phyloP scores from a whole-genome alignment of 2,113 vertebrate species.

The Limnothrissa miodon region DNA sequence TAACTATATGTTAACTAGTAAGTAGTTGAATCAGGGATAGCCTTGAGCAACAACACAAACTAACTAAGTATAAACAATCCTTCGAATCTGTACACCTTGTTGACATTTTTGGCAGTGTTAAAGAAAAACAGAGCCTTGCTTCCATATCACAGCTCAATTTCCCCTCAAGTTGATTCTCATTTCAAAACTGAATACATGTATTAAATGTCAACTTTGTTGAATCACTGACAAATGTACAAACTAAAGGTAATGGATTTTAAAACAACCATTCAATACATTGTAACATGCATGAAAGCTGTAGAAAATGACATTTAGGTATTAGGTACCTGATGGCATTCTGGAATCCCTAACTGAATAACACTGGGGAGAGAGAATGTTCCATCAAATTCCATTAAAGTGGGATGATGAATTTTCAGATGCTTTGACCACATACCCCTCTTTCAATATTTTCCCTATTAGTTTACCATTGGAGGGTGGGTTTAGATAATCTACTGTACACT shows the following conservation, averaged over 20 bases:
- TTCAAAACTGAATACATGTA: neutral
- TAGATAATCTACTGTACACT: no score
- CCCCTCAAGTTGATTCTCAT: neutral
- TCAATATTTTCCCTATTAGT: neutral
- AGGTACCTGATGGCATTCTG: neutral
- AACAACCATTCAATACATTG: neutral
- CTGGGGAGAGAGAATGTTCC: neutral
- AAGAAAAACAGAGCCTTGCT: neutral
- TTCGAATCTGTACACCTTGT: neutral
- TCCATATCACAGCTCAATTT: neutral
- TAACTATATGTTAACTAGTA: neutral
- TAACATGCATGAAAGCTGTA: neutral
- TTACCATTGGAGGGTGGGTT: slow-evolving; percentile 21
- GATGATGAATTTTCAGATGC: neutral
- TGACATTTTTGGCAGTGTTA: neutral
- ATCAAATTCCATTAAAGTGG: neutral
- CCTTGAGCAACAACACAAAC: no score
- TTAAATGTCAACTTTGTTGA: neutral
- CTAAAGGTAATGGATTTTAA: neutral
- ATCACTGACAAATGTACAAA: neutral
- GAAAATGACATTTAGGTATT: neutral
- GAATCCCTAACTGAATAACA: neutral
- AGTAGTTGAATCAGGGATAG: neutral
- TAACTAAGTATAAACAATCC: no score
- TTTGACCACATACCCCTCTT: neutral